Evolutionary conservation across 2,888 invertebrate species (phyloP), one percentile per base, ranked within the genome.

Genomic region (Eupithecia pulchellata): DNA sequence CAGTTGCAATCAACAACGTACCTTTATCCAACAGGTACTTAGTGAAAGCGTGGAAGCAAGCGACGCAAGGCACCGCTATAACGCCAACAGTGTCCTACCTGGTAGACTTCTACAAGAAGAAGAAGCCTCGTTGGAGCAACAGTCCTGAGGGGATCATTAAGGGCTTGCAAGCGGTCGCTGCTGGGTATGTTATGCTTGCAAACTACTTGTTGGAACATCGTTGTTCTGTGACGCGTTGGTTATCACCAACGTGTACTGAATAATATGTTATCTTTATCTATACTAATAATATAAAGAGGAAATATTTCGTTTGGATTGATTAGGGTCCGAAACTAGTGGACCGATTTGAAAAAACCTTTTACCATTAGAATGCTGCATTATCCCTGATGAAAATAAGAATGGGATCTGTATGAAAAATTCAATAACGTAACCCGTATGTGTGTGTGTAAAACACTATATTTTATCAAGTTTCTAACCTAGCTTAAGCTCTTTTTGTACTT

Each of bases 41-140:
- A 52, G 95, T 97, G 14, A 98, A 98, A 91, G 95, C 96, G 0
- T 97, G 96, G 95, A 96, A 96, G 75, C 96, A 96, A 83, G 96
- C 96, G 0, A 81, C 94, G 14, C 93, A 94, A 42, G 95, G 96
- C 0, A 94, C 95, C 34, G 84, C 91, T 5, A 85, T 97, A 79
- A 96, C 96, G 0, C 95, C 96, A 0, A 97, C 97, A 0, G 96
- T 97, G 0, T 92, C 95, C 6, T 98, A 97, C 86, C 92, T 97
- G 57, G 86, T 84, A 0, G 81, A 86, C 80, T 80, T 87, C 84
- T 65, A 79, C 36, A 82, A 80, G 3, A 84, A 85, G 32, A 80
- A 79, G 60, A 72, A 73, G 61, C 75, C 74, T 2, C 76, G 65
- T 2, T 94, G 93, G 92, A 82, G 84, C 34, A 95, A 95, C 75